Percentiles rank a stretch among this genome's conserved stretches.
Conservation (phyloP, 2,113 vertebrate genomes). For the Macaca mulatta region DNA sequence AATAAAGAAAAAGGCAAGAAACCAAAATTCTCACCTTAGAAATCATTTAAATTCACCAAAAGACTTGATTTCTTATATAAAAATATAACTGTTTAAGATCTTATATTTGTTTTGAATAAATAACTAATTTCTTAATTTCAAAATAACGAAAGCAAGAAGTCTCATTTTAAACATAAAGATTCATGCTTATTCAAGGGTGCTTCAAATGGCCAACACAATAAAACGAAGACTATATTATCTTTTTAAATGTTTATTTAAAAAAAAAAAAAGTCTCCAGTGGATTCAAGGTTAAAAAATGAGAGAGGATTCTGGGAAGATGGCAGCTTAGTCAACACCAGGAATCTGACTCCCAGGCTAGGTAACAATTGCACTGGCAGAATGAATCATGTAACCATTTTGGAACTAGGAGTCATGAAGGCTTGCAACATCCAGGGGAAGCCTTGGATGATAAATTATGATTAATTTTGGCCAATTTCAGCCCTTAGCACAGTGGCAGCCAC, state of each 20-base stretch:
- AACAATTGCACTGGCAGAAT: neutral
- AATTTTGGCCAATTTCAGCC: neutral
- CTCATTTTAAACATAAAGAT: neutral
- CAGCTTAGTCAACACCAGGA: neutral
- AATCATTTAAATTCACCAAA: constrained; percentile 2
- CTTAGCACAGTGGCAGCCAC: neutral
- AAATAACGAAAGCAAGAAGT: neutral
- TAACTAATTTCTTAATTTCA: neutral
- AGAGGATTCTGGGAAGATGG: neutral
- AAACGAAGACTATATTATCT: neutral
- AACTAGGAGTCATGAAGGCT: neutral
- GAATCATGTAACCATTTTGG: neutral
- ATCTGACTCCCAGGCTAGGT: neutral
- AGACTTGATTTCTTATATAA: neutral
- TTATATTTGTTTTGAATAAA: neutral
- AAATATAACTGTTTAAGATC: constrained; percentile 11
- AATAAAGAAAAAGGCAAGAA: neutral
- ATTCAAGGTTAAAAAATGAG: neutral
- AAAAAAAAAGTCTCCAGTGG: neutral
- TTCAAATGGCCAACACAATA: neutral
- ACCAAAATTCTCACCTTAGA: neutral
- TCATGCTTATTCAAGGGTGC: neutral
- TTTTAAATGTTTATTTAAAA: neutral
- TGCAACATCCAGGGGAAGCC: neutral
- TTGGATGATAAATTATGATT: neutral